These are phyloP conservation scores for Paracanthobrama guichenoti DNA, from an alignment of 2,113 vertebrate genomes.

Conservation along the genomic window DNA sequence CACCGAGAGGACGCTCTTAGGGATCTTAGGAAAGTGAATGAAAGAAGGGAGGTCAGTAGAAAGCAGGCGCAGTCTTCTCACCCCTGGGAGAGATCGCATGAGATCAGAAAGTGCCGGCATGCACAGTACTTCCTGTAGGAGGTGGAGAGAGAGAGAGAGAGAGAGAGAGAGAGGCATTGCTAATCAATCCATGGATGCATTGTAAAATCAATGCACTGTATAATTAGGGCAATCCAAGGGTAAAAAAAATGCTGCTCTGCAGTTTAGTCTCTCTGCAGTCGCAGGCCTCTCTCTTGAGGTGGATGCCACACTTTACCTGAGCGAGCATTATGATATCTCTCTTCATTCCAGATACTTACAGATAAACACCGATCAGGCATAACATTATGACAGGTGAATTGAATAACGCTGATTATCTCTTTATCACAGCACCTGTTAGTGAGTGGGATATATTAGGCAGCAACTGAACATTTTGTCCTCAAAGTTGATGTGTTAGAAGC, in stretches of 20 bases:
- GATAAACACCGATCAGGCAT: not conserved
- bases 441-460: no score
- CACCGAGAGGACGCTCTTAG: not conserved
- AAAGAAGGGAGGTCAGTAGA: not conserved
- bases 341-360: not conserved
- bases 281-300: constrained; percentile 15
- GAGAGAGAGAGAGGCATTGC: constrained; percentile 68
- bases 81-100: constrained; percentile 70
- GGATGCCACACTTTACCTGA: not conserved
- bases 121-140: constrained; percentile 74
- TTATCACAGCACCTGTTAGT: no score
- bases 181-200: constrained; percentile 91
- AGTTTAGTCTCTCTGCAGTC: constrained; percentile 65
- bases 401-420: no score
- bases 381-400: no score
- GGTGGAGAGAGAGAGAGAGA: constrained; percentile 66
- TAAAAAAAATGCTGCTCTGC: constrained; percentile 78
- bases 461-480: no score
- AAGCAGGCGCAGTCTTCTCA: constrained; percentile 68
- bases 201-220: constrained; percentile 96
- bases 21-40: constrained; percentile 9
- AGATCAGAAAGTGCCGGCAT: constrained; percentile 74
- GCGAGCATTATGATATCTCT: not conserved
- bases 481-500: no score
- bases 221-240: constrained; percentile 95